Evolutionary conservation across 2,797 vertebrate genomes (phyloP).

Genomic region (Phaenicophaeus curvirostris): DNA sequence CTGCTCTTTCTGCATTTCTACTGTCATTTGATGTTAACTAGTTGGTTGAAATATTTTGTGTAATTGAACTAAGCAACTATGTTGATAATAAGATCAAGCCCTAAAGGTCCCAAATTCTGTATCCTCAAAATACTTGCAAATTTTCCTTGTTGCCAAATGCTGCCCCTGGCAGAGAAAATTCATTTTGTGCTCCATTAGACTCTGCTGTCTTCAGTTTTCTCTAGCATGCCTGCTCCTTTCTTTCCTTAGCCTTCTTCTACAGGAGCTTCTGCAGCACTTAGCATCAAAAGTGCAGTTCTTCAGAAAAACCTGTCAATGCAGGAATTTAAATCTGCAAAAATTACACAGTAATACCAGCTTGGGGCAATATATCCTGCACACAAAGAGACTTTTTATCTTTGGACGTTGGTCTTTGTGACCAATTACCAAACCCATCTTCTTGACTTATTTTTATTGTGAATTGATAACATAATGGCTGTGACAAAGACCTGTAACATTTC

Average conservation of each 20-base stretch:
- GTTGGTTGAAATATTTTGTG: conserved; percentile 13
- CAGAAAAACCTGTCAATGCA: conserved; percentile 44
- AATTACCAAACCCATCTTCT: conserved; percentile 43
- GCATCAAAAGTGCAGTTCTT: conserved; percentile 36
- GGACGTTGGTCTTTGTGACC: neutral
- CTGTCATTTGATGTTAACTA: neutral
- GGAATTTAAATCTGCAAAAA: conserved; percentile 56
- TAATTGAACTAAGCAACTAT: conserved; percentile 12
- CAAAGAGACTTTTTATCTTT: conserved; percentile 15
- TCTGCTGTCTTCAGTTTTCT: conserved; percentile 29
- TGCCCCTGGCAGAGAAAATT: conserved; percentile 54
- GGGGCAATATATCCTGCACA: conserved; percentile 16
- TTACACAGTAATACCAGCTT: conserved; percentile 31
- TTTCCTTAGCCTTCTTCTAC: neutral
- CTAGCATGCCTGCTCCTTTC: neutral
- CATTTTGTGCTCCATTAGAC: conserved; percentile 63
- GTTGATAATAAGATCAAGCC: neutral
- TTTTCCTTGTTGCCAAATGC: conserved; percentile 6
- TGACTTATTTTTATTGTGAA: conserved; percentile 27
- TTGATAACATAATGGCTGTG: neutral
- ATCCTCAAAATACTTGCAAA: conserved; percentile 35
- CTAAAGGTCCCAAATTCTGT: conserved; percentile 15
- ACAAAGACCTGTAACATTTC: conserved; percentile 32
- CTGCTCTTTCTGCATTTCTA: neutral
- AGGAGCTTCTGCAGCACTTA: conserved; percentile 32